phyloP scores from a whole-genome alignment of 2,113 vertebrate genomes.

The Calidris pugnax region DNA sequence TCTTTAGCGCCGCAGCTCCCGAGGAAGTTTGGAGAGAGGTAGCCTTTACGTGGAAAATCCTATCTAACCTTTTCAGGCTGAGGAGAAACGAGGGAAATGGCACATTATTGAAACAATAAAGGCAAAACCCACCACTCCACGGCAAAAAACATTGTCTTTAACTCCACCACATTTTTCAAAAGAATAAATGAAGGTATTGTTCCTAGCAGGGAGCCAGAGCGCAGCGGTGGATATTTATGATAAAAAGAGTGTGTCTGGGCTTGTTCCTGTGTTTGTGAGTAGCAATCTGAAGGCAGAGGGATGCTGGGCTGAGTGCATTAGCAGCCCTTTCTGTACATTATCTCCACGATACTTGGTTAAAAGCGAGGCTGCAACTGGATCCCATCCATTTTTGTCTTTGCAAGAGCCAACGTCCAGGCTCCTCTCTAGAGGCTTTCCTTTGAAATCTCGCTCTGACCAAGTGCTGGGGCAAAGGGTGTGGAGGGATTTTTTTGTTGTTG shows the following conservation, averaged over 20 bases:
- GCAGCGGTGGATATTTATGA: not conserved
- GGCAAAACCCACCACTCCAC: not conserved
- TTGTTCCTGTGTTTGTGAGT: not conserved
- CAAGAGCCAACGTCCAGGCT: not conserved
- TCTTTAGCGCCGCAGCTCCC: not conserved
- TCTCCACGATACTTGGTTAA: not conserved
- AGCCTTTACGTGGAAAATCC: not conserved
- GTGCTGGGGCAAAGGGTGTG: not conserved
- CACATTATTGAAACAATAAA: not conserved
- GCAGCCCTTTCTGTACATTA: slow-evolving; percentile 2
- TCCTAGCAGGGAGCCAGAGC: not conserved
- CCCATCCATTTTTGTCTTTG: not conserved
- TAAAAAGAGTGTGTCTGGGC: not conserved
- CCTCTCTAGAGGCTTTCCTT: not conserved
- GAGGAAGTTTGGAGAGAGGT: not conserved
- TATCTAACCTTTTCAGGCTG: not conserved
- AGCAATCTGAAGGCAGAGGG: not conserved
- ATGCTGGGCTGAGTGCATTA: not conserved
- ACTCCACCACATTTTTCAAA: not conserved
- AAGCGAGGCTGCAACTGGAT: not conserved
- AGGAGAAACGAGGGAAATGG: not conserved
- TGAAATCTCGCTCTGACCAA: not conserved
- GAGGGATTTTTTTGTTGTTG: not conserved
- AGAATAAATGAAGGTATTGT: slow-evolving; percentile 4
- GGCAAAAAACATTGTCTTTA: not conserved